Evolutionary conservation across 2,888 invertebrate genomes (phyloP).

Genomic region (Endomychus coccineus): DNA sequence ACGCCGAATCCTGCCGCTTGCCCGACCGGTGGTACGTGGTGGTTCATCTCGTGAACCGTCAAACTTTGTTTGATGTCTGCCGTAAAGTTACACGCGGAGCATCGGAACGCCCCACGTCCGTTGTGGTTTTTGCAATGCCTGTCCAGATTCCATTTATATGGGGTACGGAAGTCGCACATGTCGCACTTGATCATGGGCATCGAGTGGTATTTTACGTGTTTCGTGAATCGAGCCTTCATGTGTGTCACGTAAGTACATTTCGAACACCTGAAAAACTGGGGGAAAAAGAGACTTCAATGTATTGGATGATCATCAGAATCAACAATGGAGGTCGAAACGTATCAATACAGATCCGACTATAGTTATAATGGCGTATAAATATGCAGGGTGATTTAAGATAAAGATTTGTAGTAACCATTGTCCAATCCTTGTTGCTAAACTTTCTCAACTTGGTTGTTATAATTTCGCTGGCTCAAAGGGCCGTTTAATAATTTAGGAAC

Average conservation of each 20-base stretch:
- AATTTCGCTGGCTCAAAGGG: no score
- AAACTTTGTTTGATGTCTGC: slow-evolving; percentile 88
- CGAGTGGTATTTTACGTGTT: slow-evolving; percentile 88
- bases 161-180: slow-evolving; percentile 87
- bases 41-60: slow-evolving; percentile 87
- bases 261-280: slow-evolving; percentile 76
- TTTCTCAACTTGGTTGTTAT: no score
- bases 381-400: no score
- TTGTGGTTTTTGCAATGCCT: slow-evolving; percentile 89
- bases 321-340: no score
- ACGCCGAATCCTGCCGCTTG: slow-evolving; percentile 52
- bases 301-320: no score
- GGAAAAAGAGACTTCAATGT: no score
- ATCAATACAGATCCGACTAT: no score
- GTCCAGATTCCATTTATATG: slow-evolving; percentile 89
- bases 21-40: slow-evolving; percentile 75
- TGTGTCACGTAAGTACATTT: slow-evolving; percentile 90
- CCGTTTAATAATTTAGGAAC: no score
- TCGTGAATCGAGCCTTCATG: slow-evolving; percentile 81
- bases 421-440: no score
- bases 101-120: slow-evolving; percentile 74
- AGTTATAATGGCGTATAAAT: no score
- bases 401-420: no score
- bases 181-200: slow-evolving; percentile 93
- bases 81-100: slow-evolving; percentile 82